Evolutionary conservation across 2,797 vertebrate species (phyloP).

Genomic region (Thaleichthys pacificus): DNA sequence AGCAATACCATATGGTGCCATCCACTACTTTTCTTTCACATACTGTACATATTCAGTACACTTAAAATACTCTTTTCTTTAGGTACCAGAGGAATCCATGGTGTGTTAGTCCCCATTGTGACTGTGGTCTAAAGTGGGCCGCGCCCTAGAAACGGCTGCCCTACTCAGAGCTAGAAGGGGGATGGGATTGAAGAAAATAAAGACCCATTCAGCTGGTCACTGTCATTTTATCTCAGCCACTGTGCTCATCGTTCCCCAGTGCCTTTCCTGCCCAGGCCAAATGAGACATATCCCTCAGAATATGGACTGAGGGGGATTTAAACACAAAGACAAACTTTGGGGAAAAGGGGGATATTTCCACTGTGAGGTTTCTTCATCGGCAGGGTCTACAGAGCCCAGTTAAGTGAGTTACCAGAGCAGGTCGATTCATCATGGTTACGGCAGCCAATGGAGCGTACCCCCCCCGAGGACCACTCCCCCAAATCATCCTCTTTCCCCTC

Average conservation of each 20-base stretch:
- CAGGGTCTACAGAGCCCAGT: slow-evolving; percentile 39
- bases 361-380: slow-evolving; percentile 44
- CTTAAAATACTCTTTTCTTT: background rate
- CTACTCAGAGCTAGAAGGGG: background rate
- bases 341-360: slow-evolving; percentile 36
- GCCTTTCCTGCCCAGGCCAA: background rate
- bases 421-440: slow-evolving; percentile 59
- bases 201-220: slow-evolving; percentile 2
- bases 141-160: slow-evolving; percentile 24
- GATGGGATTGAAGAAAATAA: slow-evolving; percentile 10
- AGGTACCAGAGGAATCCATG: background rate
- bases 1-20: background rate
- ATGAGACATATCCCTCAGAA: slow-evolving; percentile 20
- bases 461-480: slow-evolving; percentile 37
- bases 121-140: slow-evolving; percentile 18
- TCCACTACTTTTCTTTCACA: background rate
- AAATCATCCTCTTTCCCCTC: slow-evolving; percentile 30
- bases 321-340: slow-evolving; percentile 41
- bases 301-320: slow-evolving; percentile 6
- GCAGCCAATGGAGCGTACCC: slow-evolving; percentile 41
- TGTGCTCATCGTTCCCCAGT: slow-evolving; percentile 2
- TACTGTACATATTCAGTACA: background rate
- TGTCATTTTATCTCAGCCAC: background rate
- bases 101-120: background rate
- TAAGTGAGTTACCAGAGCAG: slow-evolving; percentile 52